A percentile compares a stretch with the other conserved stretches of the same genome.
These are phyloP conservation scores for Oscheius sp. DNA, from an alignment of 2,888 invertebrate genomes.

Conservation along the genomic window DNA sequence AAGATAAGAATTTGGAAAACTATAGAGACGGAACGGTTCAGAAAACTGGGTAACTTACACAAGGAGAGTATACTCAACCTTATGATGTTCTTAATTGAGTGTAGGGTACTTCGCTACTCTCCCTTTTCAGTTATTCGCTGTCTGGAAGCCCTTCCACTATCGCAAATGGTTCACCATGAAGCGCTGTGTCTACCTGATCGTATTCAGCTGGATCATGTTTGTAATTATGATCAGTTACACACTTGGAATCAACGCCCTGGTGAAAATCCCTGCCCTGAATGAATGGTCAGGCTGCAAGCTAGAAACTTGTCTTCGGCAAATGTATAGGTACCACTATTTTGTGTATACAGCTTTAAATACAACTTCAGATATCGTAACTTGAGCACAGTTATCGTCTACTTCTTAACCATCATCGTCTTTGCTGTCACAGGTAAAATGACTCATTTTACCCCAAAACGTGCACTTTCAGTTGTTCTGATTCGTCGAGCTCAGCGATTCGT, in stretches of 20 bases:
- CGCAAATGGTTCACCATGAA: constrained; percentile 69
- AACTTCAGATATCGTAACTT: constrained; percentile 57
- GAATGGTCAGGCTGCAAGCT: constrained; percentile 67
- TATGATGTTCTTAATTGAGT: too few species aligned
- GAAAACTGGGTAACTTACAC: too few species aligned
- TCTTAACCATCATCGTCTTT: constrained; percentile 64
- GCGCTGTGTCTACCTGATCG: constrained; percentile 65
- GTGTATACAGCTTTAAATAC: not conserved
- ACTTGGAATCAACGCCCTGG: constrained; percentile 60
- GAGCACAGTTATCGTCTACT: constrained; percentile 57
- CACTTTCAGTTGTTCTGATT: constrained; percentile 53
- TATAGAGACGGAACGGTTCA: too few species aligned
- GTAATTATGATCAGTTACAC: constrained; percentile 61
- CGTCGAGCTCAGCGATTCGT: constrained; percentile 58
- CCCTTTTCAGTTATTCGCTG: constrained; percentile 60
- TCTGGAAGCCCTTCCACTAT: constrained; percentile 68
- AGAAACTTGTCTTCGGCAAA: constrained; percentile 66
- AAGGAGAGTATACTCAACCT: too few species aligned
- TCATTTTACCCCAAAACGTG: not conserved
- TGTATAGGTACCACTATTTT: constrained; percentile 45
- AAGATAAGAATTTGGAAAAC: too few species aligned
- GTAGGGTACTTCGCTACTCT: not conserved
- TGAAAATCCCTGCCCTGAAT: constrained; percentile 66
- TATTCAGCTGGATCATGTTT: constrained; percentile 66
- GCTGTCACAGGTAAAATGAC: constrained; percentile 55